phyloP scores from a whole-genome alignment of 1,140 invertebrate genomes.

The Ceratina australensis region DNA sequence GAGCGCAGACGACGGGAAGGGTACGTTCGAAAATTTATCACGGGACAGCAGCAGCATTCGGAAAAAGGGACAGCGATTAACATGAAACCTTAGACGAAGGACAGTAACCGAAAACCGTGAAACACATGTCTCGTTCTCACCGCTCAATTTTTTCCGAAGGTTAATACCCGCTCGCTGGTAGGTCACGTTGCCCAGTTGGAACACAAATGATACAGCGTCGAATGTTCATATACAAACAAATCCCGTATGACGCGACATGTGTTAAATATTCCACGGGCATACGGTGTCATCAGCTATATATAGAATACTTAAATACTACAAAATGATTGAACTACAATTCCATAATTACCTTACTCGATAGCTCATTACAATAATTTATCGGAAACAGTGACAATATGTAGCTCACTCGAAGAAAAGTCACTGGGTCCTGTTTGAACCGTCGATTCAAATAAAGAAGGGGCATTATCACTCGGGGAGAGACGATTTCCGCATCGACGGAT shows the following conservation, averaged over 20 bases:
- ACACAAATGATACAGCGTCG: neutral
- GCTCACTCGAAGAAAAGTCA: constrained; percentile 1
- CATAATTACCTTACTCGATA: neutral
- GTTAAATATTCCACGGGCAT: constrained; percentile 22
- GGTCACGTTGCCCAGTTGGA: neutral
- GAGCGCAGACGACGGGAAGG: no score
- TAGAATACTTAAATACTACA: neutral
- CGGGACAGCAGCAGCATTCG: neutral
- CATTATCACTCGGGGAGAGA: neutral
- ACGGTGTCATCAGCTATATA: neutral
- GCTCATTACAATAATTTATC: no score
- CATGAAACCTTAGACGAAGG: constrained; percentile 26
- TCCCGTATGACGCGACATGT: neutral
- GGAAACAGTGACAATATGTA: neutral
- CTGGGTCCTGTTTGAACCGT: neutral
- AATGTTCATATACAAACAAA: constrained; percentile 25
- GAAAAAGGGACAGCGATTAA: constrained; percentile 28
- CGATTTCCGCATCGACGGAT: constrained; percentile 19
- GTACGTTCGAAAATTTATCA: neutral
- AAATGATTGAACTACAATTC: neutral
- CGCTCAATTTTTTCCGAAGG: constrained; percentile 16
- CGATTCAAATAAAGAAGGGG: neutral
- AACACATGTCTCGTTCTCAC: constrained; percentile 45
- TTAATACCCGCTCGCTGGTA: neutral
- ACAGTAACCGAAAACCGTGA: constrained; percentile 45